Evolutionary conservation across 2,888 invertebrate species (phyloP), one percentile per base, ranked within the genome.

Genomic region (Machimus atricapillus): DNA sequence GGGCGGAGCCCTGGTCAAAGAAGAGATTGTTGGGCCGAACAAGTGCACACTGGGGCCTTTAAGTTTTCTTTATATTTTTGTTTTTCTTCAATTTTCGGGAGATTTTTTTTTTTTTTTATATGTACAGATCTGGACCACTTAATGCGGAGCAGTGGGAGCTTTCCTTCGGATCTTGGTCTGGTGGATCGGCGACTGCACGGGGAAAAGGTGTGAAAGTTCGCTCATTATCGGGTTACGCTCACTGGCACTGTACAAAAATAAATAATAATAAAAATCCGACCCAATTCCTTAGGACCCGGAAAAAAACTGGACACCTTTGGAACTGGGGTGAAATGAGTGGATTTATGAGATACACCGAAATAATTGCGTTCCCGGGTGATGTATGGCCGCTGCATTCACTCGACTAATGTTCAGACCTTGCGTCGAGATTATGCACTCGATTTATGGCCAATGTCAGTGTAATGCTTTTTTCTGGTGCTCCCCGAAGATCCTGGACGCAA

Each of bases 141-240:
- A 52, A 31, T 81, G 46, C 23, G 81, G 56, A 16, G 9, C 66
- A 66, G 4, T 66, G 27, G 16, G 81, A 81, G n/a, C 81, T 81
- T 81, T 56, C 52, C 81, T 52, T 46, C n/a, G 12, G 31, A 40
- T 12, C 16, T 6, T 23, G n/a, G 34, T 16, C 23, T 23, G 19
- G 23, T 23, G 19, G 23, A 14, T n/a, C 46, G 40, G 5, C 14
- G 43, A 46, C 27, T 52, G 16, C 8, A 23, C 34, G 52, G 27
- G 52, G 52, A 56, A 27, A 81, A 81, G 81, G 81, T 81, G 52
- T 81, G 81, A 81, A 81, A 81, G 81, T 81, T 81, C 81, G 81
- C 81, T 81, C 81, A 56, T 81, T 81, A 81, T 81, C 81, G 56
- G 27, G 52, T 81, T 81, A 27, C 66, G 66, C 66, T 66, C 66